Evolutionary conservation across 2,113 vertebrate species (phyloP).

Genomic region (Oncorhynchus clarkii): DNA sequence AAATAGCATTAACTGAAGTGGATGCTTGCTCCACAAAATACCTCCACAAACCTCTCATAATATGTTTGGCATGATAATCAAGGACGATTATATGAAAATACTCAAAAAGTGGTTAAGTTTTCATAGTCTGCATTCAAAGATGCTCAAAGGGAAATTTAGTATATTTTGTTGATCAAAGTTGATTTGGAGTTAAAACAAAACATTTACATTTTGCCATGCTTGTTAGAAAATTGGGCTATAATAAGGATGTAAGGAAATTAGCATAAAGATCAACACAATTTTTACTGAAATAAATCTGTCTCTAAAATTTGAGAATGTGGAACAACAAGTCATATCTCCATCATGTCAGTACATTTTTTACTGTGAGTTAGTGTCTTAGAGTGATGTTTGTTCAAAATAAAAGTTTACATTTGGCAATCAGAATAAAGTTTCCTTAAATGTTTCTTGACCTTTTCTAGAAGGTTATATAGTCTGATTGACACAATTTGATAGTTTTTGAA

Average conservation of each 20-base stretch:
- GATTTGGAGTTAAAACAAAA: neutral
- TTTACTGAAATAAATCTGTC: neutral
- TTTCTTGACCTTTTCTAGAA: neutral
- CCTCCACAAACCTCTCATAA: conserved; percentile 50
- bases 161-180: neutral
- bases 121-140: neutral
- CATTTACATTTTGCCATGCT: neutral
- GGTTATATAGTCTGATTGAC: neutral
- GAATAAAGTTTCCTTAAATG: no score
- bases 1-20: conserved; percentile 72
- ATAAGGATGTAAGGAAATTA: neutral
- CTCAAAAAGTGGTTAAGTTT: neutral
- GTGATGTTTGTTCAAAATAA: neutral
- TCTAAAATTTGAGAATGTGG: neutral
- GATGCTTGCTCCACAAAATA: conserved; percentile 63
- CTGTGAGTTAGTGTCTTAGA: neutral
- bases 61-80: conserved; percentile 70
- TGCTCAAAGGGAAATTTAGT: neutral
- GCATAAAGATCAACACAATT: neutral
- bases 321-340: neutral
- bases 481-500: neutral
- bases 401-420: no score
- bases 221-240: neutral
- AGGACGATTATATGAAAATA: conserved; percentile 61
- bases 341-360: neutral